These are phyloP conservation scores for Phalacrocorax aristotelis DNA, from an alignment of 2,113 vertebrate genomes.

Conservation along the genomic window DNA sequence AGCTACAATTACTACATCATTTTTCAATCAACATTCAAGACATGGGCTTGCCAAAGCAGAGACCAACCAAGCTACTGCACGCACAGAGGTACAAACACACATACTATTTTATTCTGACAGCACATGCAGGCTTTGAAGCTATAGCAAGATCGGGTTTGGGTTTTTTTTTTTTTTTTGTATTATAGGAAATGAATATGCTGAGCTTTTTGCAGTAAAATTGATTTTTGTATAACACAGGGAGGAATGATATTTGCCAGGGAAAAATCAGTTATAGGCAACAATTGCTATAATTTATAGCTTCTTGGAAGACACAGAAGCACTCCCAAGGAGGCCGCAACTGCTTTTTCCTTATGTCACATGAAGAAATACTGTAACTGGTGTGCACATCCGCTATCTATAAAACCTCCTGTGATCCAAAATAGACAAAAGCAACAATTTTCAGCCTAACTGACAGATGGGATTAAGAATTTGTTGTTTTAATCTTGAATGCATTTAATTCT, in stretches of 20 bases:
- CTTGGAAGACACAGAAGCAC: neutral
- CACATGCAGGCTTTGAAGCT: neutral
- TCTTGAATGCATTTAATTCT: neutral
- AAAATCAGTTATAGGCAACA: neutral
- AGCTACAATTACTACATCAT: neutral
- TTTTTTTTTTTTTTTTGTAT: neutral
- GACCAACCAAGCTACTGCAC: neutral
- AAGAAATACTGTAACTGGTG: neutral
- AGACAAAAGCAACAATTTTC: neutral
- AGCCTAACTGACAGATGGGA: neutral
- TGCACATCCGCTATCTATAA: neutral
- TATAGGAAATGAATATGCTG: neutral
- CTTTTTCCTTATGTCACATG: neutral
- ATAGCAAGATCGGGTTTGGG: neutral
- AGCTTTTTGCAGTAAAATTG: neutral
- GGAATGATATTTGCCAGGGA: neutral
- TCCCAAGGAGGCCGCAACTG: neutral
- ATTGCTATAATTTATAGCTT: neutral
- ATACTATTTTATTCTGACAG: neutral
- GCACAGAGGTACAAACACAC: neutral
- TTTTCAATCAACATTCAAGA: neutral
- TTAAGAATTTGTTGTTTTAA: neutral
- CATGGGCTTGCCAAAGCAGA: neutral
- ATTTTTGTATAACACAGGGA: neutral
- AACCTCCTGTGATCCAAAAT: neutral